phyloP scores from a whole-genome alignment of 2,113 vertebrate genomes.

The Pelecanoides urinatrix region DNA sequence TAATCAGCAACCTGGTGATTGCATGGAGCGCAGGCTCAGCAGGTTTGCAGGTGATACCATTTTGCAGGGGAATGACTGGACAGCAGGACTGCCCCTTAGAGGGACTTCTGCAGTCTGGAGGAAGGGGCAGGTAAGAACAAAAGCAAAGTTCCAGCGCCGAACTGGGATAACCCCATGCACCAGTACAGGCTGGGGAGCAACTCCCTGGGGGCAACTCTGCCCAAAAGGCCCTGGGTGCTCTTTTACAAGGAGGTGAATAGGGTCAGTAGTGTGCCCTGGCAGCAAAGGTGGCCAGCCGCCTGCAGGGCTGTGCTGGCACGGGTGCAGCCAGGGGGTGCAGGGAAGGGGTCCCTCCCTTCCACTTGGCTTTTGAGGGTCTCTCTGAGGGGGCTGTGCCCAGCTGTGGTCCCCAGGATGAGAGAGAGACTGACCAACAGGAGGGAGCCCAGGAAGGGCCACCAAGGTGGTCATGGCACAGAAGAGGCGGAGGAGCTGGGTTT shows the following conservation, averaged over 20 bases:
- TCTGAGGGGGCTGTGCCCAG: background rate
- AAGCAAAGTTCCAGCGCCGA: accelerated
- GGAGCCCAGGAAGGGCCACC: background rate
- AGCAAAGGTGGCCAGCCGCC: background rate
- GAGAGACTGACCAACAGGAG: background rate
- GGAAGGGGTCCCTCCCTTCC: background rate
- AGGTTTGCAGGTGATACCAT: background rate
- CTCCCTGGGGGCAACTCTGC: background rate
- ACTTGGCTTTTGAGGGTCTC: background rate
- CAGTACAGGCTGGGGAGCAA: background rate
- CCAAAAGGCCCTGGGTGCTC: background rate
- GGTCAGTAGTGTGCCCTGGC: background rate
- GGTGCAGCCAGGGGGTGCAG: background rate
- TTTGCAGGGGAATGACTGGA: background rate
- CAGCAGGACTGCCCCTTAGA: background rate
- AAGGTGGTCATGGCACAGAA: background rate
- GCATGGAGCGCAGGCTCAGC: background rate
- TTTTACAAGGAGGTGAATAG: background rate
- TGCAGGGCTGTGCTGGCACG: background rate
- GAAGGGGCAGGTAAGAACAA: background rate
- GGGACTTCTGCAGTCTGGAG: background rate
- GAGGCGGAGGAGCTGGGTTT: background rate
- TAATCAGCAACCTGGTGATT: background rate
- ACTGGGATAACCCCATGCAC: background rate
- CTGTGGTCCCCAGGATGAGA: background rate